Evolutionary conservation across 1,140 invertebrate species (phyloP), one percentile per base, ranked within the genome.

Genomic region (Ceratoteleas bidentatus): DNA sequence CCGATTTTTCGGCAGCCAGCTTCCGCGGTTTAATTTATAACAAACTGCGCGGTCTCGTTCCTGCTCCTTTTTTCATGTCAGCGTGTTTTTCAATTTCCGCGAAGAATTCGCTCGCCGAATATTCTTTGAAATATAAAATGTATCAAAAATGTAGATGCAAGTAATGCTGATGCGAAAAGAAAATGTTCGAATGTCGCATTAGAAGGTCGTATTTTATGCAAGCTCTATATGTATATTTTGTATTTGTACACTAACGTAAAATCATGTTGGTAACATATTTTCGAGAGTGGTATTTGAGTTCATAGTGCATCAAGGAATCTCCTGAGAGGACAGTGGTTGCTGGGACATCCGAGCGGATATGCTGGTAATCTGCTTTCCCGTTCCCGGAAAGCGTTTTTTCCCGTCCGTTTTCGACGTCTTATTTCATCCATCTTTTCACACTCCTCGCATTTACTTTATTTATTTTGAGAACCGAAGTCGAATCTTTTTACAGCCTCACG

Each of bases 361-460:
- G 54, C 60, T 50, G 57, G 75, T 85, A 85, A 85, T 85, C 84
- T 85, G 75, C 81, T 85, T 83, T 83, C 69, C 74, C 64, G 64
- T 72, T 75, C 53, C 81, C 45, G 66, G 65, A 81, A 81, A 83
- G 68, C 49, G 81, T 72, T 81, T 74, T 33, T 47, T 38, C 68
- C 50, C 53, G 15, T 65, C 43, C 10, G 14, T 40, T 40, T 40
- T 40, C 38, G 34, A 57, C 52, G 45, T 54, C 34, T 68, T 68
- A 64, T 62, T 65, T 47, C 52, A 45, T 61, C 38, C 32, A 64
- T 6, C 45, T 76, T 68, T 78, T 68, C 75, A 53, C 66, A 65
- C 60, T 61, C 54, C 15, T 36, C n/a, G 13, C 33, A 47, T 32
- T 69, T 56, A 64, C 56, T 76, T 69, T 60, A 50, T 66, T 61